phyloP scores from a whole-genome alignment of 2,797 vertebrate genomes.

The Vespertilio murinus region DNA sequence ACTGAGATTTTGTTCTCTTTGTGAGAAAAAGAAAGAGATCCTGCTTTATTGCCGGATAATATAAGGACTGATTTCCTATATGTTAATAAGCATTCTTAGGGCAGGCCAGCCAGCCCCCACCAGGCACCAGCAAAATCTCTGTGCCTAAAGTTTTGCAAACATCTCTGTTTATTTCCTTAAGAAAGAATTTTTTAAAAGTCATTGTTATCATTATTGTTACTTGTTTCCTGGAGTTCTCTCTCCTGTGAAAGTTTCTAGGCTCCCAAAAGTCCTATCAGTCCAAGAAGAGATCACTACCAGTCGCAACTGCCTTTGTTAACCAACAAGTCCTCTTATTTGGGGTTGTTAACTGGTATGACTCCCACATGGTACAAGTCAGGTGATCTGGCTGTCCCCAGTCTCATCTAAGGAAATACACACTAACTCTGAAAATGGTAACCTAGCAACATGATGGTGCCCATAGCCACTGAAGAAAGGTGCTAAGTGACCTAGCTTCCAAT shows the following conservation, averaged over 20 bases:
- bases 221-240: background rate
- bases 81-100: background rate
- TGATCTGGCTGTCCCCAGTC: background rate
- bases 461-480: background rate
- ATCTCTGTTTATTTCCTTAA: too few relatives aligned
- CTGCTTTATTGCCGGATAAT: background rate
- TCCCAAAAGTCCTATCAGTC: background rate
- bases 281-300: background rate
- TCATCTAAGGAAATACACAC: background rate
- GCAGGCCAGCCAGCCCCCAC: too few relatives aligned
- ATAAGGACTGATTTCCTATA: background rate
- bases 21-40: background rate
- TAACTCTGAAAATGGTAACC: background rate
- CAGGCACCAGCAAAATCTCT: too few relatives aligned
- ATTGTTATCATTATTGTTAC: background rate
- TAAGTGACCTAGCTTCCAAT: background rate
- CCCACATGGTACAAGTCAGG: background rate
- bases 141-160: too few relatives aligned
- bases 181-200: background rate
- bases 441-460: background rate
- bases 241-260: background rate
- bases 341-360: background rate
- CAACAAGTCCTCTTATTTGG: background rate
- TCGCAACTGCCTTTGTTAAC: background rate
- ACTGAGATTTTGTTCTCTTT: slow-evolving; percentile 2